Percentiles rank a stretch among this genome's conserved stretches.
phyloP scores from a whole-genome alignment of 2,888 invertebrate genomes.

The Drosophila neonasuta region DNA sequence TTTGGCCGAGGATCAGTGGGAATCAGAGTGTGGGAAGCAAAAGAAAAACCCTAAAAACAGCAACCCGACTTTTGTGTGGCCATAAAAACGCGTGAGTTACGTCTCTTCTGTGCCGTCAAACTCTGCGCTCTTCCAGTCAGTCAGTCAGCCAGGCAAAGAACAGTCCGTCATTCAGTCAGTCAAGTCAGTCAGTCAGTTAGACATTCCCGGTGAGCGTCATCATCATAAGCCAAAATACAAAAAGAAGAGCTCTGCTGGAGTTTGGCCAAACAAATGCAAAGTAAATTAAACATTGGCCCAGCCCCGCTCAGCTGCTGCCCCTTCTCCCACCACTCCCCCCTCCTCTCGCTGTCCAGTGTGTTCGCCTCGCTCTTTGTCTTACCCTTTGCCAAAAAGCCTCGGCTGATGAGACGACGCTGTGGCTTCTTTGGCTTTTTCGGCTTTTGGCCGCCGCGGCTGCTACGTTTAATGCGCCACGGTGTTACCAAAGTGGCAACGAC shows the following conservation, averaged over 20 bases:
- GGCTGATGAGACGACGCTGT: conserved; percentile 56
- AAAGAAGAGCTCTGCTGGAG: conserved; percentile 29
- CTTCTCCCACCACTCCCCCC: conserved; percentile 8
- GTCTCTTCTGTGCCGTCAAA: conserved; percentile 42
- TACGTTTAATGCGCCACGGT: conserved; percentile 76
- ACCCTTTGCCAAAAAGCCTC: conserved; percentile 51
- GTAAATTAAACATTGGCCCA: conserved; percentile 65
- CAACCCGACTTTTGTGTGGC: conserved; percentile 62
- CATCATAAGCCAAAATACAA: conserved; percentile 43
- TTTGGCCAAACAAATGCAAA: conserved; percentile 74
- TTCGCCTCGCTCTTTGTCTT: not conserved
- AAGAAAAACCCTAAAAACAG: conserved; percentile 57
- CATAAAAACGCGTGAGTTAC: conserved; percentile 73
- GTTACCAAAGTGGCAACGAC: conserved; percentile 76
- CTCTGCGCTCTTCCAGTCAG: conserved; percentile 8
- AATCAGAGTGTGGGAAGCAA: conserved; percentile 65
- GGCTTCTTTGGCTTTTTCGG: conserved; percentile 57
- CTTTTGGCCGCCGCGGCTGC: conserved; percentile 58
- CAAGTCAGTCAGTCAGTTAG: conserved; percentile 26
- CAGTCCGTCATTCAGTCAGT: conserved; percentile 28
- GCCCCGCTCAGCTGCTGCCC: conserved; percentile 11
- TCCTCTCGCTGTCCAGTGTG: not conserved
- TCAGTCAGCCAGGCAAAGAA: conserved; percentile 29
- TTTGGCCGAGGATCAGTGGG: conserved; percentile 59
- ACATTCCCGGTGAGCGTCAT: conserved; percentile 40